Conservation (phyloP, 2,797 vertebrate genomes). For the Danio jaintianensis region DNA sequence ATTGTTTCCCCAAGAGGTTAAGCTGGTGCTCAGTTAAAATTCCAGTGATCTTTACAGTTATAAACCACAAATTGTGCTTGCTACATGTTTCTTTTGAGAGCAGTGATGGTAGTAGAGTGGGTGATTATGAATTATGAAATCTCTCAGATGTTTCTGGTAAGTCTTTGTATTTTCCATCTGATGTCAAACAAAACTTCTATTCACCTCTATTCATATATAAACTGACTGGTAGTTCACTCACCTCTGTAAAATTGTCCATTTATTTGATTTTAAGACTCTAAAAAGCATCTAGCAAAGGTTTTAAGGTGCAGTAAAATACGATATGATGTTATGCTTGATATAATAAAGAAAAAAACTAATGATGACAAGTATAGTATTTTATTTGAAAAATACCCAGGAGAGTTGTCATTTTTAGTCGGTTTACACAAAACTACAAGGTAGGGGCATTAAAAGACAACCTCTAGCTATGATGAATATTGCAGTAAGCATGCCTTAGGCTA, state of each 20-base stretch:
- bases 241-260: neutral
- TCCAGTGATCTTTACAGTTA: neutral
- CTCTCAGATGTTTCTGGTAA: neutral
- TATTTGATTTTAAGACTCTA: neutral
- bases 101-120: neutral
- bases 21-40: neutral
- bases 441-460: constrained; percentile 2
- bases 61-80: neutral
- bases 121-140: neutral
- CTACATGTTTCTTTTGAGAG: constrained; percentile 8
- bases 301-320: neutral
- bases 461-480: constrained; percentile 33
- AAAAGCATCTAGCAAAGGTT: neutral
- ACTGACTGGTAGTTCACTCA: neutral
- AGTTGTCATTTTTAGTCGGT: constrained; percentile 1
- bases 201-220: neutral
- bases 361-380: neutral
- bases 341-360: neutral
- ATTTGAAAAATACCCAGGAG: neutral
- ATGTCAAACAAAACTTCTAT: neutral
- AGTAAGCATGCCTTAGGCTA: constrained; percentile 57
- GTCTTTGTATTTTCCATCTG: neutral
- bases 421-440: constrained; percentile 1
- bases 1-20: neutral
- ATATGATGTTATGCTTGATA: neutral